Base-by-base conservation (phyloP, 2,113 vertebrate species). In the Ciconia boyciana region DNA sequence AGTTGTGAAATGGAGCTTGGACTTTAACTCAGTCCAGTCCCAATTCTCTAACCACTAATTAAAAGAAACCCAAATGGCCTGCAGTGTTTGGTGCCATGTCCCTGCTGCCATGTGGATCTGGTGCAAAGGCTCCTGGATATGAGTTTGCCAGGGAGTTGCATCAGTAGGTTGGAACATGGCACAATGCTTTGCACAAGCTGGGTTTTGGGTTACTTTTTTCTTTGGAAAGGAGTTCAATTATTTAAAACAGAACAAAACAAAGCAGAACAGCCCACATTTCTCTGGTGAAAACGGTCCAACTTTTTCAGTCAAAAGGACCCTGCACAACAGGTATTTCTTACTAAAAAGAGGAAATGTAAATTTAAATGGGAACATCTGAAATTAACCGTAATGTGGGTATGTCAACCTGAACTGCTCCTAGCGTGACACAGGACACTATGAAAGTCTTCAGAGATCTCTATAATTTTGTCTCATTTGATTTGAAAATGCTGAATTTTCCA, bases 1-100 rank as follows among this genome's bases (percentile, higher is more conserved):
- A 96, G 95, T 95, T 94, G 94, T 96, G 96, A 96, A 96, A 97
- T 25, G 80, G 86, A 89, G 64, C 80, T 89, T 93, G 90, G 94
- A 92, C 89, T 71, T 46, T 32, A 80, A 66, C 72, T 80, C 71
- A 62, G 93, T 24, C 39, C 72, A 74, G 88, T 81, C 93, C 52
- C 92, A 96, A 81, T 60, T 54, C 95, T 93, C 92, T 75, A 95
- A 84, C 26, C 88, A 48, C 94, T 89, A 77, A 92, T 90, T 92
- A 92, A 90, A 90, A 94, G 68, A 94, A 94, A 84, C 41, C 68
- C 94, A 69, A 85, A 25, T 2, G 54, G 74, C 66, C 82, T 82
- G 92, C 58, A 72, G 83, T 2, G 57, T 24, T 88, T 8, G 4
- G 79, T 95, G 92, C 90, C 54, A 7, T 32, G 58, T 54, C 75